Percentiles rank a stretch among this genome's conserved stretches.
phyloP scores from a whole-genome alignment of 2,797 vertebrate genomes.

The Aphelocoma californica region DNA sequence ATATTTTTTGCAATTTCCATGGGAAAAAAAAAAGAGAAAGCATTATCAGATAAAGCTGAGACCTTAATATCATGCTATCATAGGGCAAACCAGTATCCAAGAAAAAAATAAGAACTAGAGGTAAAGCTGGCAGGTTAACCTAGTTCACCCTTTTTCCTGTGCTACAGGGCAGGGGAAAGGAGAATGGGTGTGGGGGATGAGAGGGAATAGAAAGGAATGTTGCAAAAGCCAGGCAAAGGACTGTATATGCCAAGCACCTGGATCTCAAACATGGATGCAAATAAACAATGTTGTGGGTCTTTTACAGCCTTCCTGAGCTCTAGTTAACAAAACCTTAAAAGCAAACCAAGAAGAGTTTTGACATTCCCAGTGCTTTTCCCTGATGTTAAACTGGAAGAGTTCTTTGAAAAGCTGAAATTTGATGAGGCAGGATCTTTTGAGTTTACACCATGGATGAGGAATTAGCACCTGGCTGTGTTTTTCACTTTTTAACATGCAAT shows the following conservation, averaged over 20 bases:
- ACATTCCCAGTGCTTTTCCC: background rate
- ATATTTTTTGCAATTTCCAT: background rate
- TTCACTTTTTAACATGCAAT: background rate
- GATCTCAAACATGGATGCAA: background rate
- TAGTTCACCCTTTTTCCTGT: background rate
- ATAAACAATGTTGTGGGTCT: fast-evolving
- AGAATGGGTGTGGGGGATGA: background rate
- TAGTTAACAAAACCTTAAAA: background rate
- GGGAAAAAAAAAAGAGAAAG: fast-evolving
- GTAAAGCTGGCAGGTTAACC: background rate
- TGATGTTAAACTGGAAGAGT: background rate
- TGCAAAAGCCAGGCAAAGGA: background rate
- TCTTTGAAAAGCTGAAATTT: background rate
- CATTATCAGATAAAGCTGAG: background rate
- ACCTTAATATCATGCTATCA: background rate
- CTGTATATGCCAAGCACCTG: background rate
- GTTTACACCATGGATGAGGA: background rate
- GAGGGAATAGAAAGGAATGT: background rate
- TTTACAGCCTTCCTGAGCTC: background rate
- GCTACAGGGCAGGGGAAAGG: background rate
- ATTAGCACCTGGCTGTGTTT: background rate
- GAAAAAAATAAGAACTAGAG: background rate
- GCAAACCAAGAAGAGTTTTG: background rate
- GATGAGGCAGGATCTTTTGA: background rate
- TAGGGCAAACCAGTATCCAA: background rate